A percentile compares a stretch with the other conserved stretches of the same genome.
Evolutionary conservation across 2,888 invertebrate genomes (phyloP).

Genomic region (Cheilosia pagana): DNA sequence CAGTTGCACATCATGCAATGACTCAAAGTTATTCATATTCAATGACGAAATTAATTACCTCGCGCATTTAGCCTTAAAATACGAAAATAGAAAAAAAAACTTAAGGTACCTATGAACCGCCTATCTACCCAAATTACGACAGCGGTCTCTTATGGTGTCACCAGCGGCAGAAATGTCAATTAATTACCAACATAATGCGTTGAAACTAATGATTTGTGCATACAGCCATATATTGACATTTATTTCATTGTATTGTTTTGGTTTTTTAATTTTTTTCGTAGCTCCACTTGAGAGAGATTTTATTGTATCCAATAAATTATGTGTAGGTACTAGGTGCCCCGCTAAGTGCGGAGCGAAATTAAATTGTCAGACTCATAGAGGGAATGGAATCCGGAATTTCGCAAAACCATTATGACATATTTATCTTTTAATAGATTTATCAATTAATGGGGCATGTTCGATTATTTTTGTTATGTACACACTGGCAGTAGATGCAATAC

Average conservation of each 20-base stretch:
- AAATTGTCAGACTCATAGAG: slow-evolving; percentile 7
- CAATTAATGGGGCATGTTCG: slow-evolving; percentile 16
- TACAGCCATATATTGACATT: slow-evolving; percentile 25
- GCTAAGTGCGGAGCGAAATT: background rate
- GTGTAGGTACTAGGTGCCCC: background rate
- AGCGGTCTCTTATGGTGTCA: slow-evolving; percentile 40
- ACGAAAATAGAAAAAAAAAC: background rate
- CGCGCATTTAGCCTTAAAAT: too few relatives aligned
- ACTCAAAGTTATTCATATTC: slow-evolving; percentile 21
- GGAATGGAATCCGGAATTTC: slow-evolving; percentile 52
- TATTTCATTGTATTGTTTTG: background rate
- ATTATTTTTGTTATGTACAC: background rate
- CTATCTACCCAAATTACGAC: slow-evolving; percentile 31
- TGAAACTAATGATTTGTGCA: slow-evolving; percentile 23
- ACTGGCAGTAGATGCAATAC: background rate
- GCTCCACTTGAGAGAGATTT: too few relatives aligned
- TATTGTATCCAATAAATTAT: slow-evolving; percentile 33
- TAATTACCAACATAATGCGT: slow-evolving; percentile 21
- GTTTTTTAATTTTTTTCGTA: too few relatives aligned
- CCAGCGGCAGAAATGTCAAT: slow-evolving; percentile 39
- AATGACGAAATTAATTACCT: slow-evolving; percentile 15
- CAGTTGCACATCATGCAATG: slow-evolving; percentile 4
- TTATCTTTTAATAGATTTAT: slow-evolving; percentile 34
- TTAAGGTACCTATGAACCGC: slow-evolving; percentile 2
- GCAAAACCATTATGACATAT: slow-evolving; percentile 28